phyloP scores from a whole-genome alignment of 2,113 vertebrate genomes.

The Phalacrocorax carbo region DNA sequence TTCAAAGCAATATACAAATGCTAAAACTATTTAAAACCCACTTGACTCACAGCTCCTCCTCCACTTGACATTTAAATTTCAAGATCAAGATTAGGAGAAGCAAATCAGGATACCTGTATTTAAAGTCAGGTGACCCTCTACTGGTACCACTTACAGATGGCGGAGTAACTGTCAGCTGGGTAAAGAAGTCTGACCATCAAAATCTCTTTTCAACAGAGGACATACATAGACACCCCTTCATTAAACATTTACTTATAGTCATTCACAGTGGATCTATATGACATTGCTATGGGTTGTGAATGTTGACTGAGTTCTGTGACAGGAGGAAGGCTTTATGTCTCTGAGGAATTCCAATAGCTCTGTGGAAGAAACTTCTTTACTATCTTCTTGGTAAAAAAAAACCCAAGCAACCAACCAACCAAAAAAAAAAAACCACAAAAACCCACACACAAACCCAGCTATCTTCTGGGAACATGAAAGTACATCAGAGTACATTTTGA shows the following conservation, averaged over 20 bases:
- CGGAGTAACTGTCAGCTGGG: neutral
- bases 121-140: neutral
- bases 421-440: neutral
- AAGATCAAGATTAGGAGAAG: neutral
- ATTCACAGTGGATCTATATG: neutral
- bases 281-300: neutral
- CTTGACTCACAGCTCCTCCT: neutral
- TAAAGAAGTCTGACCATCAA: neutral
- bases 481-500: neutral
- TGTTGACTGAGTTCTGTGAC: neutral
- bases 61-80: neutral
- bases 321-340: neutral
- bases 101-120: neutral
- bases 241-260: neutral
- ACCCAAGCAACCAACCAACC: neutral
- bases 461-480: neutral
- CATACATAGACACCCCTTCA: neutral
- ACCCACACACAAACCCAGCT: neutral
- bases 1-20: neutral
- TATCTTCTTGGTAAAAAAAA: neutral
- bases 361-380: neutral
- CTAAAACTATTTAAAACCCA: neutral
- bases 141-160: neutral
- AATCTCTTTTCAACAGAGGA: neutral
- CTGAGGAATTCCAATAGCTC: neutral